These are phyloP conservation scores for Poeciliopsis turrubarensis DNA, from an alignment of 2,113 vertebrate genomes.

Conservation along the genomic window DNA sequence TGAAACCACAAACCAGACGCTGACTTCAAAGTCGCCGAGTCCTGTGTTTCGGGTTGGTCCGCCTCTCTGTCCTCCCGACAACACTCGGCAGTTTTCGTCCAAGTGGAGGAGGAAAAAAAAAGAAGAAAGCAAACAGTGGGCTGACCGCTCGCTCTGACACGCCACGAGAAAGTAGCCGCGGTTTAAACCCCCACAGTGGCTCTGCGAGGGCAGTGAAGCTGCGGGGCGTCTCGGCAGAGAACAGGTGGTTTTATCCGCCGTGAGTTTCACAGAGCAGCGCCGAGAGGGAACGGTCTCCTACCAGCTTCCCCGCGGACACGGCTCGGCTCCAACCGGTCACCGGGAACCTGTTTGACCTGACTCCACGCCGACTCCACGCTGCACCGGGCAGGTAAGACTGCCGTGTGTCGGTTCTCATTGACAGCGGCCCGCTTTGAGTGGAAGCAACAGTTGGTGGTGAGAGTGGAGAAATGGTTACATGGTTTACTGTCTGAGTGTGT, in stretches of 20 bases:
- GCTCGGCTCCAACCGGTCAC: conserved; percentile 45
- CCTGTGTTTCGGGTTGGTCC: conserved; percentile 33
- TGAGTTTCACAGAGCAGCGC: conserved; percentile 52
- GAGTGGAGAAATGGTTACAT: background rate
- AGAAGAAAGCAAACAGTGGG: conserved; percentile 9
- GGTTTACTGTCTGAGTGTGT: too few relatives aligned
- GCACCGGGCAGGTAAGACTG: conserved; percentile 68
- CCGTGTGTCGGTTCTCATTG: conserved; percentile 9
- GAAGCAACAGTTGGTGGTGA: conserved; percentile 61
- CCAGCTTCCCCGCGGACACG: conserved; percentile 73
- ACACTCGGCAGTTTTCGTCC: conserved; percentile 57
- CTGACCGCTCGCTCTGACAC: conserved; percentile 3
- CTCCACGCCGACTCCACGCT: conserved; percentile 30
- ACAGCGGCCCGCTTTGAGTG: background rate
- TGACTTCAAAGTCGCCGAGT: background rate
- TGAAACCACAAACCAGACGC: background rate
- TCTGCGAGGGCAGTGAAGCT: conserved; percentile 25
- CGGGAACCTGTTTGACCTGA: conserved; percentile 44
- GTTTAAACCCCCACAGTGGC: conserved; percentile 14
- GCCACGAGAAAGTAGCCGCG: conserved; percentile 34
- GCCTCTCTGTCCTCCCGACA: conserved; percentile 43
- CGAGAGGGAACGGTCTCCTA: conserved; percentile 66
- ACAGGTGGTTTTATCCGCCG: conserved; percentile 15
- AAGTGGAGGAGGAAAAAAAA: conserved; percentile 46
- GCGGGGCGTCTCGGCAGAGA: conserved; percentile 11